These are phyloP conservation scores for Hemaris fuciformis DNA, from an alignment of 2,888 invertebrate genomes.

Conservation along the genomic window DNA sequence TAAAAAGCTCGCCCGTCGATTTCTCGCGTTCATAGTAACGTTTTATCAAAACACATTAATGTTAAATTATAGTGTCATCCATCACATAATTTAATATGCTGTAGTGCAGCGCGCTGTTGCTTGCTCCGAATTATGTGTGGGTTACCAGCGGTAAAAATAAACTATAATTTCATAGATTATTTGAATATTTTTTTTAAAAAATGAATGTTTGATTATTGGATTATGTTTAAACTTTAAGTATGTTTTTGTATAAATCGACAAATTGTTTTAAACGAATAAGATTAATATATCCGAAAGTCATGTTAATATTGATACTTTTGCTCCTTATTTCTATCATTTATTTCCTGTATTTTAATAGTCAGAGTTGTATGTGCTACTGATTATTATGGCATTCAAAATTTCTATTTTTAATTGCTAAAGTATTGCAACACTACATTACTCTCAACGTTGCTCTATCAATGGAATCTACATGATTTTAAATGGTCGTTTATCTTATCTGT, in stretches of 20 bases:
- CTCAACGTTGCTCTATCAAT: conserved; percentile 39
- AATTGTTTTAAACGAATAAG: no score
- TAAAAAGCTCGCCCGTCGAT: conserved; percentile 10
- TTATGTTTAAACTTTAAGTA: no score
- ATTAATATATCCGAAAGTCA: no score
- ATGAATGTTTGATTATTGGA: neutral
- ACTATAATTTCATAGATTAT: neutral
- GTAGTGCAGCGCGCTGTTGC: conserved; percentile 22
- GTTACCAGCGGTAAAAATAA: conserved; percentile 8
- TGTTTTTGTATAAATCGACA: no score
- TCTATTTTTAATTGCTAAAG: neutral
- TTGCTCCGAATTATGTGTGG: conserved; percentile 12
- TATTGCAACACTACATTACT: conserved; percentile 18
- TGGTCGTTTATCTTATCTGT: conserved; percentile 67
- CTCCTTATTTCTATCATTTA: no score
- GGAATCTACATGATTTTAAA: conserved; percentile 64
- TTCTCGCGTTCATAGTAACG: conserved; percentile 32
- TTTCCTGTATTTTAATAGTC: no score
- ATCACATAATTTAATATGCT: conserved; percentile 78
- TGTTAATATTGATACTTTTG: no score
- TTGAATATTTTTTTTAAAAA: neutral
- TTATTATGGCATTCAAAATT: no score
- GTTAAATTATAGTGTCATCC: conserved; percentile 74
- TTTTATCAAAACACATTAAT: conserved; percentile 79
- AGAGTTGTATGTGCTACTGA: no score